Evolutionary conservation across 2,888 invertebrate species (phyloP), one percentile per base, ranked within the genome.

Genomic region (Gymnoscelis rufifasciata): DNA sequence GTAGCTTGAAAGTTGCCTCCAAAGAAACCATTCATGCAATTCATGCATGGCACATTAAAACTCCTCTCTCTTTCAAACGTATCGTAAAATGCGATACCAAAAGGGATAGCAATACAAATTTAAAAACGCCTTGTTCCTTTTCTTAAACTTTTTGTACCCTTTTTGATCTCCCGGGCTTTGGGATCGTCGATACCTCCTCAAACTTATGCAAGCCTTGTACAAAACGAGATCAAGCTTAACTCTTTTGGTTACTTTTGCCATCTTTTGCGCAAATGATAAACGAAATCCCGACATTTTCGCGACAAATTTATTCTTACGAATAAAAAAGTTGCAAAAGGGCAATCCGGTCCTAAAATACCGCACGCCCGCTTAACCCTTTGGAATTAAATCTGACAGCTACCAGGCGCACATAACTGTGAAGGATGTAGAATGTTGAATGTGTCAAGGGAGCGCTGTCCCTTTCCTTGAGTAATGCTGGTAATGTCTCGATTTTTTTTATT

Each of bases 301-400:
- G 7, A 42, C n/a, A 42, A 44, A 28, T 26, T 33, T 39, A 41
- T 37, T 47, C 46, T 33, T 28, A 19, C n/a, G 30, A 24, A 39
- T 44, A 30, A 43, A 51, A 47, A 44, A 39, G 3, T 8, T 12
- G 19, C 7, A 40, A 48, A 48, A 52, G 29, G 43, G 47, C 39
- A 44, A 36, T 28, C 3, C 38, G 15, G n/a, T 43, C 38, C 42
- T 40, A 45, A 31, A 60, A 53, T 44, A 55, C 52, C 51, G 42
- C 47, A 44, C 52, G 44, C 44, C 53, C 51, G 48, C 55, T 54
- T 64, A 61, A 65, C 62, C 64, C 66, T 64, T 66, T 65, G 56
- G 58, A 62, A 64, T 64, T 51, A 62, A 63, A 66, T 68, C 60
- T 59, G 47, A 38, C 46, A 54, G 51, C 46, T 63, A 74, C 73